Percentiles rank a stretch among this genome's conserved stretches.
Evolutionary conservation across 2,113 vertebrate species (phyloP).

Genomic region (Hemibagrus wyckioides): DNA sequence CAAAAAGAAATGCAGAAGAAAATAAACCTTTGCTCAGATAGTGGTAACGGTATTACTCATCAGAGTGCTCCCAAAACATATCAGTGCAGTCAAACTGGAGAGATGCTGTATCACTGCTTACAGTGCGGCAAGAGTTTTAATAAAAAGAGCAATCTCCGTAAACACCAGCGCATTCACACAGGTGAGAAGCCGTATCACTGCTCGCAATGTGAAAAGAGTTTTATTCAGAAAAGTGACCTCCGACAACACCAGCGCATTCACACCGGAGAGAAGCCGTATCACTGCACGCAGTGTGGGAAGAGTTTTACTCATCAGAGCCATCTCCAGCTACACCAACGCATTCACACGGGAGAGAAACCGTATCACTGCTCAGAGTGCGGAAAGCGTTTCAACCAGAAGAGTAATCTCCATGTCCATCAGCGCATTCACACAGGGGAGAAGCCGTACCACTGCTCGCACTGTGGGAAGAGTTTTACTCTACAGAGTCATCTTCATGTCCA

Average conservation of each 20-base stretch:
- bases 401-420: conserved; percentile 4
- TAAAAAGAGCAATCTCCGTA: conserved; percentile 8
- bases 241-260: conserved; percentile 13
- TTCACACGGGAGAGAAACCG: conserved; percentile 12
- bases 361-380: conserved; percentile 9
- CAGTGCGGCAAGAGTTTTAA: neutral
- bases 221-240: conserved; percentile 11
- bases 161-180: conserved; percentile 8
- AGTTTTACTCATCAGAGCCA: conserved; percentile 8
- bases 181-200: conserved; percentile 16
- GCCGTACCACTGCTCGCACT: neutral
- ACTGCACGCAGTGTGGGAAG: neutral
- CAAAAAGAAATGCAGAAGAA: neutral
- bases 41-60: neutral
- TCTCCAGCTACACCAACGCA: conserved; percentile 7
- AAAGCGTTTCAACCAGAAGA: conserved; percentile 6
- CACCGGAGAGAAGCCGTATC: conserved; percentile 8
- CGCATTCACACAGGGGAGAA: conserved; percentile 10
- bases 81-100: neutral
- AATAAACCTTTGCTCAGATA: neutral
- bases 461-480: neutral
- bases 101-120: neutral
- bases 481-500: neutral
- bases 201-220: conserved; percentile 9
- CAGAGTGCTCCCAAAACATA: neutral